phyloP scores from a whole-genome alignment of 2,113 vertebrate species.

The Myrmecophaga tridactyla region DNA sequence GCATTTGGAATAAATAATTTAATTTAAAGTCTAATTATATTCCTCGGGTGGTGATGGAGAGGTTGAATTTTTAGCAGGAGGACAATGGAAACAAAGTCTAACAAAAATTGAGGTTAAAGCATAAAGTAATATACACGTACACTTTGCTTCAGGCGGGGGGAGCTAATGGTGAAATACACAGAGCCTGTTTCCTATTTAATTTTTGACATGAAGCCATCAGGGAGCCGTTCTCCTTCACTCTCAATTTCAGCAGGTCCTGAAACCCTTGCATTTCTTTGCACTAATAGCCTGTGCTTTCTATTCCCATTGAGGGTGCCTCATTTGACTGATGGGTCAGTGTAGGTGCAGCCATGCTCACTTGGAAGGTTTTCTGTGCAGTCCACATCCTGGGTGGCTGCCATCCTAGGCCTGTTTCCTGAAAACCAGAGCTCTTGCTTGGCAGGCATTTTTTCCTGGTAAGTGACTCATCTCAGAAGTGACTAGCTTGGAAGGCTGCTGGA shows the following conservation, averaged over 20 bases:
- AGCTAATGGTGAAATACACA: not conserved
- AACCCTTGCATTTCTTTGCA: not conserved
- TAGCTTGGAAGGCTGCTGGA: not conserved
- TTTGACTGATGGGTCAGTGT: not conserved
- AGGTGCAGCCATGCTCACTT: not conserved
- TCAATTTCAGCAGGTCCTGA: not conserved
- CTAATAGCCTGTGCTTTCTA: not conserved
- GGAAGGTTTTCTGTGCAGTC: not conserved
- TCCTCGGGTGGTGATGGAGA: not conserved
- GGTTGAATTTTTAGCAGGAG: not conserved
- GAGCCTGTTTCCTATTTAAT: slow-evolving; percentile 2
- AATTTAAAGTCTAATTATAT: not conserved
- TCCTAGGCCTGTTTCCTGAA: slow-evolving; percentile 16
- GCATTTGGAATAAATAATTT: not conserved
- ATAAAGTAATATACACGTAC: not conserved
- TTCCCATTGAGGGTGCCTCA: rapidly evolving
- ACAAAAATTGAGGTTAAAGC: not conserved
- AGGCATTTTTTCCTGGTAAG: not conserved
- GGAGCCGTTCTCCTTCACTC: not conserved
- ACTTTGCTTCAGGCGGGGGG: not conserved
- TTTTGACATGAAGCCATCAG: slow-evolving; percentile 35
- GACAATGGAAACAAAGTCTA: not conserved
- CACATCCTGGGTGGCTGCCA: not conserved
- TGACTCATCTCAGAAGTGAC: slow-evolving; percentile 2
- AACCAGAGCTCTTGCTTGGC: slow-evolving; percentile 16